Percentiles rank a stretch among this genome's conserved stretches.
Evolutionary conservation across 2,888 invertebrate species (phyloP).

Genomic region (Lycocerus yunnanus): DNA sequence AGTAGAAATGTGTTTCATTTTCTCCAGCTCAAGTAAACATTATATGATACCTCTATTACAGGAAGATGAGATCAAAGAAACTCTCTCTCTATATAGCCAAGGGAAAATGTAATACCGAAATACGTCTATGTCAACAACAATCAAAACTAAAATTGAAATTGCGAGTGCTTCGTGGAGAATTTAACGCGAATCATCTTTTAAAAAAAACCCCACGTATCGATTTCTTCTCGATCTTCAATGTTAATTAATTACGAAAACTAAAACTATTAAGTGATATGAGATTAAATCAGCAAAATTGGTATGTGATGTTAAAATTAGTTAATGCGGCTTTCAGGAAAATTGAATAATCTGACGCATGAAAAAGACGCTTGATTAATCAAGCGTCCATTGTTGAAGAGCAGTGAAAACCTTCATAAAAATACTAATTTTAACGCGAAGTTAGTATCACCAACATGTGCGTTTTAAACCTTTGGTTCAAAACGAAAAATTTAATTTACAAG

Average conservation of each 20-base stretch:
- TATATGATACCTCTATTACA: conserved; percentile 16
- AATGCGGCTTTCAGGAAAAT: neutral
- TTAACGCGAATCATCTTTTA: conserved; percentile 15
- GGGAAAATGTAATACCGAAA: conserved; percentile 47
- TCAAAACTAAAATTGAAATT: conserved; percentile 51
- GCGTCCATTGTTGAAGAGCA: neutral
- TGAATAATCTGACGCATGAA: neutral
- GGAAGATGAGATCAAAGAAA: conserved; percentile 42
- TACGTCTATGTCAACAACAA: conserved; percentile 53
- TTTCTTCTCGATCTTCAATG: conserved; percentile 11
- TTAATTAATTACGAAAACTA: conserved; percentile 2
- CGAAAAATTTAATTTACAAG: neutral
- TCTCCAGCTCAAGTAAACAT: conserved; percentile 5
- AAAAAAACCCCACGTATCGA: neutral
- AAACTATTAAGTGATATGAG: neutral
- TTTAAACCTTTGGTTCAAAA: neutral
- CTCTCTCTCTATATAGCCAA: conserved; percentile 35
- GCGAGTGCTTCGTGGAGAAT: conserved; percentile 41
- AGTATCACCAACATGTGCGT: neutral
- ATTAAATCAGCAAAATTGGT: neutral
- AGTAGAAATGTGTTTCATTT: conserved; percentile 3
- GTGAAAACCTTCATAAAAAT: neutral
- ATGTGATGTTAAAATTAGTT: neutral
- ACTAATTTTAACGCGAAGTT: neutral
- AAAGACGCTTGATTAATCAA: neutral